phyloP scores from a whole-genome alignment of 2,113 vertebrate genomes.

The Albula glossodonta region DNA sequence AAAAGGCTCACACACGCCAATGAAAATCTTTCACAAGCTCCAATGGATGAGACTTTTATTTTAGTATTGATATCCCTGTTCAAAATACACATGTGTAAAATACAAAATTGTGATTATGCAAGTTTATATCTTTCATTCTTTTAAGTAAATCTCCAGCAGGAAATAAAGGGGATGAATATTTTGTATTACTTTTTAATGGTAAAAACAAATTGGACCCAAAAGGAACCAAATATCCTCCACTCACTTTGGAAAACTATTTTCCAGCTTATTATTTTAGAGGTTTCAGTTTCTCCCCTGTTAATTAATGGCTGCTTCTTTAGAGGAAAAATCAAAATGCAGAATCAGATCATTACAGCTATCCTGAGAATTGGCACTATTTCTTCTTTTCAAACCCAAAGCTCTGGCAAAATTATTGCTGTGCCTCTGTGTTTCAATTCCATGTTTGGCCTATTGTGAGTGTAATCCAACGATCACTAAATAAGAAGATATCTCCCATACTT shows the following conservation, averaged over 20 bases:
- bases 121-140: not conserved
- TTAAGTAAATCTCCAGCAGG: not conserved
- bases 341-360: slow-evolving; percentile 34
- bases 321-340: slow-evolving; percentile 27
- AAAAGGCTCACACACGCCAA: no score
- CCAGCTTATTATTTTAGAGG: slow-evolving; percentile 22
- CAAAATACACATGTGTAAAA: not conserved
- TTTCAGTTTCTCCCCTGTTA: not conserved
- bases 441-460: slow-evolving; percentile 1
- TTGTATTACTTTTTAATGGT: not conserved
- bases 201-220: slow-evolving; percentile 38
- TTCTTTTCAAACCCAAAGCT: slow-evolving; percentile 29
- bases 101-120: not conserved
- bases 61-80: no score
- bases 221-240: slow-evolving; percentile 23
- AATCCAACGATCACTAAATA: slow-evolving; percentile 13
- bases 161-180: not conserved
- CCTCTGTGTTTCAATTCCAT: slow-evolving; percentile 18
- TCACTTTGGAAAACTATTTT: slow-evolving; percentile 32
- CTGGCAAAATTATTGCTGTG: slow-evolving; percentile 21
- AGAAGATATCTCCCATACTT: not conserved
- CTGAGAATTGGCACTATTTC: slow-evolving; percentile 32
- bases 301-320: slow-evolving; percentile 13
- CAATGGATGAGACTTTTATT: no score
- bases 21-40: no score